A percentile compares a stretch with the other conserved stretches of the same genome.
Evolutionary conservation across 2,888 invertebrate genomes (phyloP).

Genomic region (Pollenia griseotomentosa): DNA sequence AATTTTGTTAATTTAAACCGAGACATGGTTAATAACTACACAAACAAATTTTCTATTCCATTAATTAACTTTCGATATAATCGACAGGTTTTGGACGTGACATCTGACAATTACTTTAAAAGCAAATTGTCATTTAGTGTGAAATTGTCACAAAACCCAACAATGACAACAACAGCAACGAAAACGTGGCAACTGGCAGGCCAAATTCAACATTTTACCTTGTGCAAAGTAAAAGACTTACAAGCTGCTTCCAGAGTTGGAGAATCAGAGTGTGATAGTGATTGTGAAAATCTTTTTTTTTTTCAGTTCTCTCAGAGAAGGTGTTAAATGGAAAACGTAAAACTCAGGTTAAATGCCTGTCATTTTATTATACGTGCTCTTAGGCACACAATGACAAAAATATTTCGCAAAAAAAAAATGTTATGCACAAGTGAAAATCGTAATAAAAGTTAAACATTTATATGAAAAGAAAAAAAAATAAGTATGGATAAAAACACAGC

Average conservation of each 20-base stretch:
- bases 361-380: conserved; percentile 48
- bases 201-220: neutral
- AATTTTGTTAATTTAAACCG: neutral
- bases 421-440: neutral
- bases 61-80: conserved; percentile 3
- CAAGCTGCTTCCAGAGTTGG: too few relatives aligned
- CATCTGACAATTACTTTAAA: conserved; percentile 18
- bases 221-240: neutral
- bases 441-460: neutral
- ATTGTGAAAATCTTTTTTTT: conserved; percentile 6
- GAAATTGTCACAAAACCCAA: neutral
- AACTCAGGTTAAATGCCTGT: conserved; percentile 43
- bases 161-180: neutral
- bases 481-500: neutral
- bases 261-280: neutral
- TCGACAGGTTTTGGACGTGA: conserved; percentile 15
- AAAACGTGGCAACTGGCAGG: neutral
- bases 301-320: neutral
- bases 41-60: conserved; percentile 1
- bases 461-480: neutral
- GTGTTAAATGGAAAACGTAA: conserved; percentile 30
- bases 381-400: conserved; percentile 1
- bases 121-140: conserved; percentile 21
- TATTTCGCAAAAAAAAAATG: neutral
- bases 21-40: neutral